phyloP scores from a whole-genome alignment of 2,113 vertebrate genomes.

The Reinhardtius hippoglossoides region DNA sequence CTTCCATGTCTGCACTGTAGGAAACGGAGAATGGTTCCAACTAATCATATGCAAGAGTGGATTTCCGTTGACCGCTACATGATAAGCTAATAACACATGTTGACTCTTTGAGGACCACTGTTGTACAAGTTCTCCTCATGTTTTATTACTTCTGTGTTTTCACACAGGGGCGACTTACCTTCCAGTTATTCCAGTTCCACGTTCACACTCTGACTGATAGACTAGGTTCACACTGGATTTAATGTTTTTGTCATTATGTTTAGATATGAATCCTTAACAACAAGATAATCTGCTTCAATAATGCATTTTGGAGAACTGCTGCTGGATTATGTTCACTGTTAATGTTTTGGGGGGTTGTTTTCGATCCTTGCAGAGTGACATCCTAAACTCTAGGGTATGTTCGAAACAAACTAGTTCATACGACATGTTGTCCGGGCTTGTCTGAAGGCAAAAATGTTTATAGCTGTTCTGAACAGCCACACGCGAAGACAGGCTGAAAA shows the following conservation, averaged over 20 bases:
- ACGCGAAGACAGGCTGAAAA: background rate
- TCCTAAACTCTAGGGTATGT: background rate
- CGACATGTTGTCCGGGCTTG: background rate
- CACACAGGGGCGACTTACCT: background rate
- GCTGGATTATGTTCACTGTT: too few species aligned
- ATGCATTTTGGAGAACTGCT: background rate
- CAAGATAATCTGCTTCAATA: background rate
- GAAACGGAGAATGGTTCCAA: constrained; percentile 38
- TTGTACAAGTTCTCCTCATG: background rate
- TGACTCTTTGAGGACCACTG: constrained; percentile 7
- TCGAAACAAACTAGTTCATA: background rate
- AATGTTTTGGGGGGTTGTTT: background rate
- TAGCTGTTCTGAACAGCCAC: background rate
- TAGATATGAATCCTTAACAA: background rate
- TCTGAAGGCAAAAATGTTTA: constrained; percentile 5
- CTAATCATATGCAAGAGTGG: constrained; percentile 80
- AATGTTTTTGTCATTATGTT: background rate
- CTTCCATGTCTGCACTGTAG: constrained; percentile 55
- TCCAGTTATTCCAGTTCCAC: background rate
- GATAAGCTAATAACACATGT: constrained; percentile 51
- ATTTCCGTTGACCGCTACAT: constrained; percentile 78
- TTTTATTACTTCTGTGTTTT: constrained; percentile 23
- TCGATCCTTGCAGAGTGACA: background rate
- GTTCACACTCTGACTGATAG: background rate
- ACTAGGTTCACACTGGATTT: background rate